phyloP scores from a whole-genome alignment of 2,888 invertebrate genomes.

The Pammene fasciana region DNA sequence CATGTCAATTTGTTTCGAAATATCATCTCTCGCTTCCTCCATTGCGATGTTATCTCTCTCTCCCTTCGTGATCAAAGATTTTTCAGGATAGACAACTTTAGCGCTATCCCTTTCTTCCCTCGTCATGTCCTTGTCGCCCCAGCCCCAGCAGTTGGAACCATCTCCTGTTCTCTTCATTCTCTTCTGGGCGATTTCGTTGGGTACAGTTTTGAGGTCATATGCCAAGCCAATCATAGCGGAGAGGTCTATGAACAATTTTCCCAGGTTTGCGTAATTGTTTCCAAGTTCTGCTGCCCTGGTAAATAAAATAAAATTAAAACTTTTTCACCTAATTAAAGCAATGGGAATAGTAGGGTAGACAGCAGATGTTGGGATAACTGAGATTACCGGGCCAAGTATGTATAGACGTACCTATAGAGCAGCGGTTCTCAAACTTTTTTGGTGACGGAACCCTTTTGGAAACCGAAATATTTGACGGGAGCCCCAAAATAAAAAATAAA shows the following conservation, averaged over 20 bases:
- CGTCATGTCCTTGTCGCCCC: conserved; percentile 11
- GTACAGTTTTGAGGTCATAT: conserved; percentile 24
- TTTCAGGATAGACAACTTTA: conserved; percentile 1
- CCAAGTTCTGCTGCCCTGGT: conserved; percentile 59
- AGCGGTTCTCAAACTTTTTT: too few relatives aligned
- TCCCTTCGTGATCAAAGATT: background rate
- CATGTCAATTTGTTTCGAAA: background rate
- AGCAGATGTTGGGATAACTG: too few relatives aligned
- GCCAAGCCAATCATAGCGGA: conserved; percentile 22
- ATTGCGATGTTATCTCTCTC: background rate
- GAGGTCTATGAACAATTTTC: conserved; percentile 21
- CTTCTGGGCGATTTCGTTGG: background rate
- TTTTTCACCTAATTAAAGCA: too few relatives aligned
- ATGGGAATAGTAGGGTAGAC: too few relatives aligned
- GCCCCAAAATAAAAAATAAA: too few relatives aligned
- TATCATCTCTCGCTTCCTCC: too few relatives aligned
- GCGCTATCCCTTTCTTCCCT: conserved; percentile 5
- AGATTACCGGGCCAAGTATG: too few relatives aligned
- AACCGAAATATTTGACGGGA: too few relatives aligned
- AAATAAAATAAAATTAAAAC: background rate
- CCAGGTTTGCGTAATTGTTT: conserved; percentile 46
- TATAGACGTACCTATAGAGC: too few relatives aligned
- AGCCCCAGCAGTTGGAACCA: conserved; percentile 18
- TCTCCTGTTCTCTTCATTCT: conserved; percentile 22
- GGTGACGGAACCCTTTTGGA: too few relatives aligned